Evolutionary conservation across 2,888 invertebrate genomes (phyloP), one percentile per base, ranked within the genome.

Genomic region (Nezara viridula): DNA sequence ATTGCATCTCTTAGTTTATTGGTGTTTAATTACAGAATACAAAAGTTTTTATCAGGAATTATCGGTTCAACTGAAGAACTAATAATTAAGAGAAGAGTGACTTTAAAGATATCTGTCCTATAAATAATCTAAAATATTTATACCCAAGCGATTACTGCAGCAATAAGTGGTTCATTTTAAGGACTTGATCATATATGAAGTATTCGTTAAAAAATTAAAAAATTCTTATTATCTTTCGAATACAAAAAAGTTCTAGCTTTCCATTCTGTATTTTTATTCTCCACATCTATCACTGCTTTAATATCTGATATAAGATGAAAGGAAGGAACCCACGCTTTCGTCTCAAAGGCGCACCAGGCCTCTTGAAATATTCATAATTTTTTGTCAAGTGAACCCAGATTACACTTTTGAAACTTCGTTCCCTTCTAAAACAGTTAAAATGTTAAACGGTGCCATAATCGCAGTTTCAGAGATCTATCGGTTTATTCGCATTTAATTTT

Each of bases 361-460:
- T 77, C 40, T 77, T 77, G 40, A 40, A 77, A 77, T 40, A 77
- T 77, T 77, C 77, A 77, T 77, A 24, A n/a, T 40, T 77, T 44
- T 73, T 32, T 24, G 10, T n/a, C 7, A n/a, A 60, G 60, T 60
- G 27, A 60, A 60, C 14, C 27, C 27, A 60, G 60, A 16, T 60
- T 60, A 32, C 16, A 27, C 10, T 60, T 60, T 19, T 60, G 60
- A 60, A 60, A 60, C 27, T 60, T 60, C 14, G 27, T 60, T 32
- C 60, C 7, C 60, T 14, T 14, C 14, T 60, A 27, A 24, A 60
- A 16, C 14, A 14, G 10, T 60, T 60, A 27, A 27, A 60, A 32
- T 60, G 10, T 60, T 27, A 60, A 60, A 5, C 27, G 27, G 10
- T 55, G 24, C 24, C 52, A 2, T n/a, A n/a, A 24, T n/a, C 55